These are phyloP conservation scores for Cirrhinus mrigala DNA, from an alignment of 2,797 vertebrate species.

Conservation along the genomic window DNA sequence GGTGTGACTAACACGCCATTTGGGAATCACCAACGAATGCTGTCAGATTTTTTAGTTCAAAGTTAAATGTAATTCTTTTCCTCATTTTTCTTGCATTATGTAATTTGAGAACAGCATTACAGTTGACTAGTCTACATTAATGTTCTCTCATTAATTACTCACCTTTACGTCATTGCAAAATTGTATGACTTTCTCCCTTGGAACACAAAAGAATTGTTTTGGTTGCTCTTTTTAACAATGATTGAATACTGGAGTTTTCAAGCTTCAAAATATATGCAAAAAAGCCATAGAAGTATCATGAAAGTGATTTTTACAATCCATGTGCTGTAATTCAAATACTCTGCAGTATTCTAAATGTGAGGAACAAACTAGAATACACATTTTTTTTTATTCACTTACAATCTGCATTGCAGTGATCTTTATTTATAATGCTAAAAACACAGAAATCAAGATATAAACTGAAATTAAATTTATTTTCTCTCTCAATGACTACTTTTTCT, in stretches of 20 bases:
- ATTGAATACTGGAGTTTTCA: background rate
- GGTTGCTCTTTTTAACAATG: background rate
- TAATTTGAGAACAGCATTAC: background rate
- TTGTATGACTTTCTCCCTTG: background rate
- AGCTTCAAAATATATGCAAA: background rate
- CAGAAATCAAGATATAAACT: background rate
- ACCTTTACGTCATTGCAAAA: background rate
- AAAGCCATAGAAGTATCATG: background rate
- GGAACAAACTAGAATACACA: background rate
- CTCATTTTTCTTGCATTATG: background rate
- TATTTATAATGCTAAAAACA: too few relatives aligned
- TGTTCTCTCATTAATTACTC: background rate
- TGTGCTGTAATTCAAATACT: background rate
- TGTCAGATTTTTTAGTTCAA: background rate
- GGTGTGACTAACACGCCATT: background rate
- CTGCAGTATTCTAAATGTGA: background rate
- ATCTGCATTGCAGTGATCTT: background rate
- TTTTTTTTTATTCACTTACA: background rate
- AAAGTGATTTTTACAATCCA: background rate
- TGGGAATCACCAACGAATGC: background rate
- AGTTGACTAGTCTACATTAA: background rate
- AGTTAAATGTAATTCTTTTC: background rate
- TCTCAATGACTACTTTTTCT: background rate
- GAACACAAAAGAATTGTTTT: background rate
- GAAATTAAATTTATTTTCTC: background rate